Evolutionary conservation across 1,140 invertebrate species (phyloP).

Genomic region (Protaetia brevitarsis): DNA sequence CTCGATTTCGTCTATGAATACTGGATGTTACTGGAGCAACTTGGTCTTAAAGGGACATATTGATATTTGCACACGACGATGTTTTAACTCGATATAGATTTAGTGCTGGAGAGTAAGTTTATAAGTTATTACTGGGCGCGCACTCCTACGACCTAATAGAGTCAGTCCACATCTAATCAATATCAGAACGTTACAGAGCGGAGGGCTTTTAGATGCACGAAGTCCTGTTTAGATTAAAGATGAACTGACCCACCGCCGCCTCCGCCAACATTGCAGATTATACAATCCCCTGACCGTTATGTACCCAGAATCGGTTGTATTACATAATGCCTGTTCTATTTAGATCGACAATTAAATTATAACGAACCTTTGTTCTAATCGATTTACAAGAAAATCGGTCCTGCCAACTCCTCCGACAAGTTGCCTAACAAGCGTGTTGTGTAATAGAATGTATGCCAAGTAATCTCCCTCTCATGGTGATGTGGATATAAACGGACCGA

Average conservation of each 20-base stretch:
- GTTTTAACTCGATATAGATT: no score
- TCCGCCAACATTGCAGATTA: background rate
- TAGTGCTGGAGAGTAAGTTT: no score
- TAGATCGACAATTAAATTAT: slow-evolving; percentile 15
- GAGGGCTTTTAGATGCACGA: slow-evolving; percentile 16
- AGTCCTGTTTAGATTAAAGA: slow-evolving; percentile 21
- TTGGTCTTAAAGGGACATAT: no score
- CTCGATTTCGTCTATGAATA: no score
- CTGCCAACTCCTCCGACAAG: background rate
- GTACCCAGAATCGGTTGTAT: slow-evolving; percentile 4
- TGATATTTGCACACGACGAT: no score
- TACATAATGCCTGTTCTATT: background rate
- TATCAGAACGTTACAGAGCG: background rate
- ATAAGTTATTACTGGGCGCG: no score
- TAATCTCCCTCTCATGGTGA: background rate
- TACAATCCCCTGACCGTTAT: background rate
- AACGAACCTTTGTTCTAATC: slow-evolving; percentile 16
- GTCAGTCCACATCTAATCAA: background rate
- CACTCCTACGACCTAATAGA: background rate
- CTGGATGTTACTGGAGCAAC: no score
- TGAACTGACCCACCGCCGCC: slow-evolving; percentile 8
- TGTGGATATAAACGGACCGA: background rate
- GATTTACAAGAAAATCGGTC: background rate
- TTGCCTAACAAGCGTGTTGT: background rate
- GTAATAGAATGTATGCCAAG: background rate